Evolutionary conservation across 2,888 invertebrate species (phyloP).

Genomic region (Liodrosophila aerea): DNA sequence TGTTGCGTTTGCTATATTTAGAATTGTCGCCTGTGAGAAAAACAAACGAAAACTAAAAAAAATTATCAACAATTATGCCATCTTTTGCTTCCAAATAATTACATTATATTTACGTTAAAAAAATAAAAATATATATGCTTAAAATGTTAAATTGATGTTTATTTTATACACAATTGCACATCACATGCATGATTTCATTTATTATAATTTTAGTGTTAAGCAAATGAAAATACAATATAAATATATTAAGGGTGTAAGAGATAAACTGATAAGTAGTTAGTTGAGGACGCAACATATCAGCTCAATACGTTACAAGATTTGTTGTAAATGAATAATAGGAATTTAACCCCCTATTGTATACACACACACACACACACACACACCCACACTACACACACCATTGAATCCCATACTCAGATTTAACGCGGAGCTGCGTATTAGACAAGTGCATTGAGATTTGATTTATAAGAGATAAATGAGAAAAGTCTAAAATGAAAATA

Average conservation of each 20-base stretch:
- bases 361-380: conserved; percentile 2
- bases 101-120: conserved; percentile 63
- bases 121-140: conserved; percentile 43
- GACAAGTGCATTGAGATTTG: conserved; percentile 30
- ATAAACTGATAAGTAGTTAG: conserved; percentile 20
- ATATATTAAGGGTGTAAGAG: too few relatives aligned
- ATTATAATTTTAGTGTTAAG: conserved; percentile 25
- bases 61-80: conserved; percentile 58
- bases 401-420: neutral
- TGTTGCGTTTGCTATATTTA: conserved; percentile 28
- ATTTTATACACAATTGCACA: conserved; percentile 45
- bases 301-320: conserved; percentile 21
- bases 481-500: neutral
- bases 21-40: conserved; percentile 29
- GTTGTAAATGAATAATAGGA: conserved; percentile 14
- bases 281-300: conserved; percentile 48
- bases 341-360: neutral
- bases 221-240: neutral
- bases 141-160: conserved; percentile 64
- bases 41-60: conserved; percentile 27
- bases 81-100: conserved; percentile 72
- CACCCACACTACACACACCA: neutral
- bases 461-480: conserved; percentile 4
- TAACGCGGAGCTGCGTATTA: neutral
- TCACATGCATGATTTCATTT: conserved; percentile 21